A percentile compares a stretch with the other conserved stretches of the same genome.
These are phyloP conservation scores for Agrochola circellaris DNA, from an alignment of 2,888 invertebrate species.

Conservation along the genomic window DNA sequence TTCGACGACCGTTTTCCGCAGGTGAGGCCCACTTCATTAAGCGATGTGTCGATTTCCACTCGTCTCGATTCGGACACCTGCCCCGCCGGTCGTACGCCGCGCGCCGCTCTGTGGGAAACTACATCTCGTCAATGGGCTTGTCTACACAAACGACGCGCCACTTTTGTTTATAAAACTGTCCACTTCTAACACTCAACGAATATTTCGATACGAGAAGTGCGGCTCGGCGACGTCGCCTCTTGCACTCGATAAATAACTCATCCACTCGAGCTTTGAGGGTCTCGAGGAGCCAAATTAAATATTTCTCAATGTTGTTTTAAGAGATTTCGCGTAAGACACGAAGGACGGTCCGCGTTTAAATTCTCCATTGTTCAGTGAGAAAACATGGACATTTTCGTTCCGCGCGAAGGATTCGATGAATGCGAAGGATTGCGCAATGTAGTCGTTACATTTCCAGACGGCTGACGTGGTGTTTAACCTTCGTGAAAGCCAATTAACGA, in stretches of 20 bases:
- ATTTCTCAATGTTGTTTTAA: constrained; percentile 71
- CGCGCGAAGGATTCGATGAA: constrained; percentile 74
- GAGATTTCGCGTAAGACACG: constrained; percentile 73
- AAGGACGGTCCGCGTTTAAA: constrained; percentile 68
- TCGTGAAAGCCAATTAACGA: constrained; percentile 82
- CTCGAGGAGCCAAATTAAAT: constrained; percentile 67
- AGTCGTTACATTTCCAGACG: constrained; percentile 72
- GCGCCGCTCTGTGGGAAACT: constrained; percentile 84
- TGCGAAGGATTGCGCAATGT: constrained; percentile 76
- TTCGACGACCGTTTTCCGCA: constrained; percentile 78
- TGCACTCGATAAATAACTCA: constrained; percentile 82
- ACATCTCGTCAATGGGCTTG: constrained; percentile 85
- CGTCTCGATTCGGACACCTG: constrained; percentile 82
- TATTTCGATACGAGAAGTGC: constrained; percentile 80
- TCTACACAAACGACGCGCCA: constrained; percentile 80
- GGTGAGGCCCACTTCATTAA: constrained; percentile 77
- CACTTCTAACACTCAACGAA: constrained; percentile 83
- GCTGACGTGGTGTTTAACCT: constrained; percentile 74
- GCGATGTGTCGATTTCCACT: constrained; percentile 78
- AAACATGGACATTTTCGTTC: constrained; percentile 76
- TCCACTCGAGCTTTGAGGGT: constrained; percentile 68
- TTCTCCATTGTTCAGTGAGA: constrained; percentile 79
- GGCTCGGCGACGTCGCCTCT: constrained; percentile 73
- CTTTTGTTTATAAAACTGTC: constrained; percentile 90
- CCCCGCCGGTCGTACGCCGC: constrained; percentile 74